Evolutionary conservation across 2,797 vertebrate species (phyloP), one percentile per base, ranked within the genome.

Genomic region (Rhinogobio ventralis): DNA sequence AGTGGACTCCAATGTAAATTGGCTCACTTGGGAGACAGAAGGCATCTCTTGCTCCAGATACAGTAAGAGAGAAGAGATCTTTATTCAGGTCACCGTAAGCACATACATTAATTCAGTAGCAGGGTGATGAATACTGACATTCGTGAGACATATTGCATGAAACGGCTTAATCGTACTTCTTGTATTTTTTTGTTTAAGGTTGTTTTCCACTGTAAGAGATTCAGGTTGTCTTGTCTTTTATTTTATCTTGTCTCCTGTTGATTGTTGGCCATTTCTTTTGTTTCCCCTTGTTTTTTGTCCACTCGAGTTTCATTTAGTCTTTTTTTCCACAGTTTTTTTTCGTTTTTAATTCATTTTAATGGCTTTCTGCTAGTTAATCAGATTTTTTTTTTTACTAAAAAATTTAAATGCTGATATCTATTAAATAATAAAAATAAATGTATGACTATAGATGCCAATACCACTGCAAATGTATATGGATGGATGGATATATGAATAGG

Each of bases 1-100:
- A 92, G 89, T 62, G 88, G 90, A 90, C 89, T 84, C 51, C 28
- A 80, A 89, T 5, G 77, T 92, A 91, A 93, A 93, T 92, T 87
- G 91, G 91, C 83, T 92, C 90, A 90, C 88, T 71, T 25, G 91
- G 90, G 89, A 92, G 91, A 88, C 68, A 84, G 78, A 76, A 68
- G 11, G 49, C 36, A 3, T 76, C 30, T 71, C 46, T 46, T 45
- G 4, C 64, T 85, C 69, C 60, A 60, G 1, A 62, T 71, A 51
- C 17, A 75, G 15, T 45, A 45, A n/a, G 15, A 53, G 46, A 74
- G 36, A 53, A 30, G 7, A 62, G 30, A 66, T 57, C 7, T 28
- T 39, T 42, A 62, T 73, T 79, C 25, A 79, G 57, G 55, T 79
- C 64, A 64, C 11, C 17, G 28, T 53, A 67, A 68, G 17, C 30